Evolutionary conservation across 2,797 vertebrate species (phyloP).

Genomic region (Melanotaenia trifasciata): DNA sequence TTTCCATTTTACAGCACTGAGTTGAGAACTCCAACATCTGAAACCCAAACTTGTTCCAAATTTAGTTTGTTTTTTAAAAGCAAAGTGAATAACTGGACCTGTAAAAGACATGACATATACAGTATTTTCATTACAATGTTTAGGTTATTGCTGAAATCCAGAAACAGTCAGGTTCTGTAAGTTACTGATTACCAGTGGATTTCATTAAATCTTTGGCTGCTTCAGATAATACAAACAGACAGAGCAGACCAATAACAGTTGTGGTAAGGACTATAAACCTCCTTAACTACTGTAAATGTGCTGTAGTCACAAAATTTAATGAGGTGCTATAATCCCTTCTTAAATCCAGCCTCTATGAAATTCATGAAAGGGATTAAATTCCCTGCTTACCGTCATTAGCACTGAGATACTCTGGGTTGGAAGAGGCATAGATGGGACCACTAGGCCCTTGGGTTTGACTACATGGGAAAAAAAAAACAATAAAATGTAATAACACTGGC

Average conservation of each 20-base stretch:
- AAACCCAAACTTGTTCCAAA: not conserved
- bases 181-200: no score
- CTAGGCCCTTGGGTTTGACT: conserved; percentile 94
- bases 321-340: conserved; percentile 7
- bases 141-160: not conserved
- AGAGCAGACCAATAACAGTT: not conserved
- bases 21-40: not conserved
- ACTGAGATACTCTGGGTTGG: conserved; percentile 96
- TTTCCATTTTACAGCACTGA: not conserved
- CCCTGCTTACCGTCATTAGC: conserved; percentile 90
- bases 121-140: not conserved
- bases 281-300: not conserved
- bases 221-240: not conserved
- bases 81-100: no score
- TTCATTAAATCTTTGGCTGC: no score
- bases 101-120: not conserved
- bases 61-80: not conserved
- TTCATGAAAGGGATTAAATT: not conserved
- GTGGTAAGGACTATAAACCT: not conserved
- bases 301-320: not conserved
- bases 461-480: conserved; percentile 5
- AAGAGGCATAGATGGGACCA: conserved; percentile 93
- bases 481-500: not conserved
- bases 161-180: not conserved
- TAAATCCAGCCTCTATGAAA: not conserved